These are phyloP conservation scores for Balearica regulorum DNA, from an alignment of 2,797 vertebrate species.

Conservation along the genomic window DNA sequence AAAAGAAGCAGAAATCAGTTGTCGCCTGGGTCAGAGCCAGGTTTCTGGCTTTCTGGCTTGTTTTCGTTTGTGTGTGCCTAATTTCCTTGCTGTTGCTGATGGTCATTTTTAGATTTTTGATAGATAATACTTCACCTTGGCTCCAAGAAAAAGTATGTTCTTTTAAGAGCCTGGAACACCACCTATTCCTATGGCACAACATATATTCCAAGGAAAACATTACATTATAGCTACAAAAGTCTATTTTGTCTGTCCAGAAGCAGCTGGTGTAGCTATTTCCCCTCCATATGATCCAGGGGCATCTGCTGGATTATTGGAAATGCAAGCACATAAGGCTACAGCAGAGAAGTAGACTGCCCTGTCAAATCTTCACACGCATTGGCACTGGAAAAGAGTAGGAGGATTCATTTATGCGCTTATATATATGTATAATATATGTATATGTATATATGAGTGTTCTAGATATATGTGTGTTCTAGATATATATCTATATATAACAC, in stretches of 20 bases:
- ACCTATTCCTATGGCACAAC: not conserved
- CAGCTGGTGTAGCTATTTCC: not conserved
- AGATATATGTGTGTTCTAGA: not conserved
- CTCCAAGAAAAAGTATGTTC: not conserved
- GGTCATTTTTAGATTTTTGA: not conserved
- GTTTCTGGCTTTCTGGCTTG: not conserved
- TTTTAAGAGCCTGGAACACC: not conserved
- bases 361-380: not conserved
- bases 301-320: not conserved
- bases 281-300: not conserved
- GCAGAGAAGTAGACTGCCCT: not conserved
- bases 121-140: not conserved
- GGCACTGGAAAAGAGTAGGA: not conserved
- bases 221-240: not conserved
- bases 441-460: not conserved
- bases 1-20: not conserved
- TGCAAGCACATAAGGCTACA: not conserved
- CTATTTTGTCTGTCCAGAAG: not conserved
- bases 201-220: constrained; percentile 6
- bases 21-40: not conserved
- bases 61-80: fast-evolving
- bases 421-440: not conserved
- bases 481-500: not conserved
- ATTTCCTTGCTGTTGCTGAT: not conserved
- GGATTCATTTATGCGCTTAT: not conserved